Evolutionary conservation across 2,113 vertebrate genomes (phyloP).

Genomic region (Notothenia coriiceps): DNA sequence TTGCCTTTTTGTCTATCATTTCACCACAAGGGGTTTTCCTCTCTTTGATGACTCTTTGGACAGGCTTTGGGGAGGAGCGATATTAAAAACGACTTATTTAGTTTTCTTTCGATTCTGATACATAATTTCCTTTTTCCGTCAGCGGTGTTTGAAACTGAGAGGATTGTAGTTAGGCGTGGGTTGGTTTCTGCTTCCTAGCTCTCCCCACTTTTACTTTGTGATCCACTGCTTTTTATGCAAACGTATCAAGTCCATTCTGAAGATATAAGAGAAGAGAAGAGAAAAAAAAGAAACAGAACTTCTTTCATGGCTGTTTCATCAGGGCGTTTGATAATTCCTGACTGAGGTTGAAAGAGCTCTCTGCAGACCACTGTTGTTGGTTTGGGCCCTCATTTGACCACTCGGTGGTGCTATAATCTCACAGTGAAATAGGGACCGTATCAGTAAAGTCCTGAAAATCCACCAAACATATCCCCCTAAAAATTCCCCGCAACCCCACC

Average conservation of each 20-base stretch:
- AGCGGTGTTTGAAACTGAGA: constrained; percentile 36
- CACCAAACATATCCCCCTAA: constrained; percentile 43
- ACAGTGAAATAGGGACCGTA: constrained; percentile 78
- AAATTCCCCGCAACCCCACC: constrained; percentile 40
- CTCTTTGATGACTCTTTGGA: constrained; percentile 60
- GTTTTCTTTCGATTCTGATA: constrained; percentile 6
- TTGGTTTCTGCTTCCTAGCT: constrained; percentile 31
- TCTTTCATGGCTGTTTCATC: constrained; percentile 66
- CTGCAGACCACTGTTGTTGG: constrained; percentile 32
- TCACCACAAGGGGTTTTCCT: constrained; percentile 14
- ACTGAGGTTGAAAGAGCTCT: constrained; percentile 50
- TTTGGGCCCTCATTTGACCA: constrained; percentile 71
- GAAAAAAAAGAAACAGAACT: constrained; percentile 21
- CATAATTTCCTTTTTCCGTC: constrained; percentile 28
- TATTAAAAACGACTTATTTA: constrained; percentile 11
- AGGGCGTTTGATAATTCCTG: constrained; percentile 59
- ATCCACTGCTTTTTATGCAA: constrained; percentile 10
- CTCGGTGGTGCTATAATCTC: constrained; percentile 80
- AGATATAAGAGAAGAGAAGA: constrained; percentile 18
- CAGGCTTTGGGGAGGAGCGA: constrained; percentile 12
- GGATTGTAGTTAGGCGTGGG: constrained; percentile 27
- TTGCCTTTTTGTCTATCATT: constrained; percentile 5
- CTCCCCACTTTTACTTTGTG: constrained; percentile 5
- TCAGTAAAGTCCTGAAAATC: constrained; percentile 66
- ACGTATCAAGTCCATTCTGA: constrained; percentile 24